A percentile compares a stretch with the other conserved stretches of the same genome.
Evolutionary conservation across 2,113 vertebrate genomes (phyloP).

Genomic region (Gadus chalcogrammus): DNA sequence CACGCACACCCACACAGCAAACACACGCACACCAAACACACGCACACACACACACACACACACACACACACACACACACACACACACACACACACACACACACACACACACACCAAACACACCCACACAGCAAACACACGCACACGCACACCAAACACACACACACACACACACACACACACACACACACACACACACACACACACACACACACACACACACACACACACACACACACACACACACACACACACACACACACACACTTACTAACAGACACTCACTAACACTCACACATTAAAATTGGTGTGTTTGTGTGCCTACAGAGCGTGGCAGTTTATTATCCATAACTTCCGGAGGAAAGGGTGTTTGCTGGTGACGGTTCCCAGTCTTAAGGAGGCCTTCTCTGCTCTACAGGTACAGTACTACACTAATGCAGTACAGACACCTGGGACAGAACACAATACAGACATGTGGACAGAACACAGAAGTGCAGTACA

Average conservation of each 20-base stretch:
- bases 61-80: accelerated
- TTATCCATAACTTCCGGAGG: constrained; percentile 78
- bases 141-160: neutral
- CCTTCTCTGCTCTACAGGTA: constrained; percentile 79
- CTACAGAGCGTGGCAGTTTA: constrained; percentile 82
- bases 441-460: too few species aligned
- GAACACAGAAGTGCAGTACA: too few species aligned
- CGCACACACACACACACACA: too few species aligned
- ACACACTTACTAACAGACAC: too few species aligned
- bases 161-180: too few species aligned
- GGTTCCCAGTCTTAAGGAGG: constrained; percentile 83
- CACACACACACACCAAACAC: neutral
- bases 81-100: too few species aligned
- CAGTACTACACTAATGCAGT: neutral
- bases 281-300: accelerated
- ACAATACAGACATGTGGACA: too few species aligned
- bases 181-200: neutral
- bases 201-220: neutral
- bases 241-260: too few species aligned
- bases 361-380: constrained; percentile 82
- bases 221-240: neutral
- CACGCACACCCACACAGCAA: neutral
- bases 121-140: neutral
- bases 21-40: neutral
- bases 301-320: neutral